Percentiles rank a stretch among this genome's conserved stretches.
phyloP scores from a whole-genome alignment of 2,888 invertebrate species.

The Acanthoscelides obtectus region DNA sequence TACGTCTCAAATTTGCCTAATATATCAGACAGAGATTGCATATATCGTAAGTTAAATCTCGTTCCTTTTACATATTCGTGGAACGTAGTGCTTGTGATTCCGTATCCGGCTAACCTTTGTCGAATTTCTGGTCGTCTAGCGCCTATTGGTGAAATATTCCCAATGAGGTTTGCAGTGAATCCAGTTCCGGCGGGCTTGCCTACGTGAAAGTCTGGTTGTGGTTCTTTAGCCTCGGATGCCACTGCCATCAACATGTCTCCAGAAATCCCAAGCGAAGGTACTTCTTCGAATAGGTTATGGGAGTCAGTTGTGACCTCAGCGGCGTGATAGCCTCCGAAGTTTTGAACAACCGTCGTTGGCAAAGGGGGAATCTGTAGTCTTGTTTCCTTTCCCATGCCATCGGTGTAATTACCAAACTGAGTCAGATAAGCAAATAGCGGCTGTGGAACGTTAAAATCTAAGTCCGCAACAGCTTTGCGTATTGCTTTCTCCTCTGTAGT shows the following conservation, averaged over 20 bases:
- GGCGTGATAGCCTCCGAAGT: conserved; percentile 33
- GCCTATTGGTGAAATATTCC: conserved; percentile 25
- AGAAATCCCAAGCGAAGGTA: conserved; percentile 33
- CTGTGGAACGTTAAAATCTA: no score
- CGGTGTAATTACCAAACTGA: conserved; percentile 28
- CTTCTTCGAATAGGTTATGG: conserved; percentile 36
- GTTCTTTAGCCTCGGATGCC: conserved; percentile 27
- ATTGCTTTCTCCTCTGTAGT: no score
- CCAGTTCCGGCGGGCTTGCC: conserved; percentile 20
- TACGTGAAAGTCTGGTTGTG: conserved; percentile 31
- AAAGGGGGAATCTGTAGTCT: conserved; percentile 23
- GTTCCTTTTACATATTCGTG: no score
- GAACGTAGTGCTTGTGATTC: no score
- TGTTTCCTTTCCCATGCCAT: conserved; percentile 34
- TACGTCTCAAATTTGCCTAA: no score
- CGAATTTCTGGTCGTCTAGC: conserved; percentile 22
- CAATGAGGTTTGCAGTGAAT: conserved; percentile 26
- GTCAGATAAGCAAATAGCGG: conserved; percentile 25
- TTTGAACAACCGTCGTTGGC: conserved; percentile 27
- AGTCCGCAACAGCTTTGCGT: no score
- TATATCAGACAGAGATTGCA: no score
- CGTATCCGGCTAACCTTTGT: no score
- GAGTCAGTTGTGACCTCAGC: conserved; percentile 22
- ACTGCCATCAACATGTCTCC: conserved; percentile 38
- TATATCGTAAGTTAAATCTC: no score